phyloP scores from a whole-genome alignment of 2,888 invertebrate genomes.

The Hymenopus coronatus region DNA sequence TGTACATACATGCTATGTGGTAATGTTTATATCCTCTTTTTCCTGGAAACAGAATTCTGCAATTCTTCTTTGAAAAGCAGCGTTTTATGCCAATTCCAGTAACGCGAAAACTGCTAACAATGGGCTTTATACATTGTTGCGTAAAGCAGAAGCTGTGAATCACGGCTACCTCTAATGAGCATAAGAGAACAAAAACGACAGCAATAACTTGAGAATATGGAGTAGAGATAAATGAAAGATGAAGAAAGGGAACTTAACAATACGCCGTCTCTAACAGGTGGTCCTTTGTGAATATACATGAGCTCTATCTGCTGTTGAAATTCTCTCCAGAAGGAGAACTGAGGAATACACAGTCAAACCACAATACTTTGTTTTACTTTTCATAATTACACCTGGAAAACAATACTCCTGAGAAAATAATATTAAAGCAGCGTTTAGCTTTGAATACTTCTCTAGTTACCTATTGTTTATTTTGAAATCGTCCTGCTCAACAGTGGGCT shows the following conservation, averaged over 20 bases:
- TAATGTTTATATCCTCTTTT: no score
- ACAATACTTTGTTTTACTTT: not conserved
- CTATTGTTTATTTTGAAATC: no score
- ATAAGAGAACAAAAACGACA: not conserved
- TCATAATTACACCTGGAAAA: no score
- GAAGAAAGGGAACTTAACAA: not conserved
- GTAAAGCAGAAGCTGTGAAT: not conserved
- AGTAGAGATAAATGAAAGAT: not conserved
- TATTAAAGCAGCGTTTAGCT: no score
- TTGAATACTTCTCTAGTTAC: no score
- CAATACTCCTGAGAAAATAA: no score
- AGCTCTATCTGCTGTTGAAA: not conserved
- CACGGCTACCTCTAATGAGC: not conserved
- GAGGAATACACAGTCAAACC: not conserved
- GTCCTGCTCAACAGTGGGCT: no score
- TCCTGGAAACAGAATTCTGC: no score
- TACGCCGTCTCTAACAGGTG: not conserved
- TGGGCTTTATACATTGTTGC: not conserved
- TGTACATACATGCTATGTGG: no score
- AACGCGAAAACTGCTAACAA: not conserved
- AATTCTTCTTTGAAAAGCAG: no score
- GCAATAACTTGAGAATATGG: not conserved
- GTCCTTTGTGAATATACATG: not conserved
- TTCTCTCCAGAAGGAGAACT: not conserved
- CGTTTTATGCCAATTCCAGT: no score